Base-by-base conservation (phyloP, 2,888 invertebrate genomes). In the Cephus rjabovi region DNA sequence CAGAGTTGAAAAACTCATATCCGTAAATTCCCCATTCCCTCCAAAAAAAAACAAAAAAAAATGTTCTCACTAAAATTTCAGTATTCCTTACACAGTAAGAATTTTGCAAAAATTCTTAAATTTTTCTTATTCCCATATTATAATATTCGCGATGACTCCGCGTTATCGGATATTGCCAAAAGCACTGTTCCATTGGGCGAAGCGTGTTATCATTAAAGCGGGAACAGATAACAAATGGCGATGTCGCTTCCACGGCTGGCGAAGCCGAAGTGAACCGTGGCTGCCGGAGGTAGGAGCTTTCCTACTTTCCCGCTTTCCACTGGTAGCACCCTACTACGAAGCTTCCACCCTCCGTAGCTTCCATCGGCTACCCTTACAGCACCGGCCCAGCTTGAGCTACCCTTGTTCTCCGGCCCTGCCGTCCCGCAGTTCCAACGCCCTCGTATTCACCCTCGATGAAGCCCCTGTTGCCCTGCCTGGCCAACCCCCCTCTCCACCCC, bases 221-320 rank as follows among this genome's bases (percentile, higher is more conserved):
- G 56, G 23, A 56, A 56, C 23, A 56, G 56, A 56, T 23, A 56
- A 56, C 56, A 56, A 56, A 71, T 12, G 31, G 83, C 83, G 85
- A 81, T 82, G 86, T 85, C 84, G 84, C 86, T 86, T 80, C 83
- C 77, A 85, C 89, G 86, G 86, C 87, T 86, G 86, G 86, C 88
- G 86, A 86, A 87, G 87, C 89, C 87, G 87, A 82, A 87, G 85
- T 88, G 89, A 90, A 88, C 88, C 86, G 88, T 85, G 86, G 86
- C 83, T 86, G 85, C 84, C 69, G 79, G 75, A 71, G 77, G 75
- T 81, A 82, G 78, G 83, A 83, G 88, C 87, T 89, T 89, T 89
- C 88, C 89, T 88, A 86, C 89, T 88, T 87, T 86, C 86, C 84
- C 69, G 56, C 71, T 74, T 37, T 31, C 73, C 73, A 75, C 69